These are phyloP conservation scores for Polyommatus iphigenia DNA, from an alignment of 2,888 invertebrate genomes.

Conservation along the genomic window DNA sequence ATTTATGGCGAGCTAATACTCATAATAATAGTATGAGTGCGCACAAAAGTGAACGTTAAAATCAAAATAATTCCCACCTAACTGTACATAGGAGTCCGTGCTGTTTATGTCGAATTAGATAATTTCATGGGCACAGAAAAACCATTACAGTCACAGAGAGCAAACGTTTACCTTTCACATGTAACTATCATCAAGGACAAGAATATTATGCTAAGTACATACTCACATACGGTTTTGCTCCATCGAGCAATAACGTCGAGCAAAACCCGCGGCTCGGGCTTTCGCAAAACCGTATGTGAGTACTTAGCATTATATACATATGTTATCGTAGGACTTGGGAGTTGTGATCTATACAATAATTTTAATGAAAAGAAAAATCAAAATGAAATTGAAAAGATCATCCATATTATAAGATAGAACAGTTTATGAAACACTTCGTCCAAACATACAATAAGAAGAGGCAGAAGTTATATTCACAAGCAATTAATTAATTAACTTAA, in stretches of 20 bases:
- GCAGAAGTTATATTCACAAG: not conserved
- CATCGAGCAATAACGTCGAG: too few relatives aligned
- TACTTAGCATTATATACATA: too few relatives aligned
- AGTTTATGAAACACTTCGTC: not conserved
- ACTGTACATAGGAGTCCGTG: constrained; percentile 19
- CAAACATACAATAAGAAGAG: not conserved
- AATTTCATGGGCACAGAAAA: constrained; percentile 36
- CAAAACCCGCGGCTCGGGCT: too few relatives aligned
- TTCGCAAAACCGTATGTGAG: too few relatives aligned
- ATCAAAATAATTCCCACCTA: constrained; percentile 29
- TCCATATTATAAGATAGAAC: not conserved
- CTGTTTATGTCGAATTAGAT: constrained; percentile 38
- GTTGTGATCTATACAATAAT: too few relatives aligned
- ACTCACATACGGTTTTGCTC: too few relatives aligned
- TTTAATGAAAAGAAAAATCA: too few relatives aligned
- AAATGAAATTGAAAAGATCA: not conserved
- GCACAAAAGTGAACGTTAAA: constrained; percentile 20
- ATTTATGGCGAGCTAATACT: constrained; percentile 20
- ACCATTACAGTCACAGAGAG: constrained; percentile 37
- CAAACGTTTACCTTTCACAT: constrained; percentile 39
- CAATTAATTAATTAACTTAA: constrained; percentile 1
- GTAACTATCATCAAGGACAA: constrained; percentile 36
- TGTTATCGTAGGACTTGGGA: too few relatives aligned
- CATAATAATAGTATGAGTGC: constrained; percentile 6
- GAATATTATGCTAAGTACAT: too few relatives aligned